Evolutionary conservation across 1,140 invertebrate species (phyloP).

Genomic region (Trachelipus rathkii): DNA sequence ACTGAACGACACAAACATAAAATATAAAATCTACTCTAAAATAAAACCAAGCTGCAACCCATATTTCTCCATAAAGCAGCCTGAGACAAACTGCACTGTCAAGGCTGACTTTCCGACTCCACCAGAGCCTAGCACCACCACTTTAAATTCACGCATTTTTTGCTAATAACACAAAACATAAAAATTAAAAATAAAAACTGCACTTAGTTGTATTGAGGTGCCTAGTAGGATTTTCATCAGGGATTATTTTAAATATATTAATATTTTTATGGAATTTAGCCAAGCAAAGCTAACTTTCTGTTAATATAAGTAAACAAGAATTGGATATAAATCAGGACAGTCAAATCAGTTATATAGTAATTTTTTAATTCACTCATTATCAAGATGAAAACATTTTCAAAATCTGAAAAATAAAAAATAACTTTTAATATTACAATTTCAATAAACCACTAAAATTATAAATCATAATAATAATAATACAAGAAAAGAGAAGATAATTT

Average conservation of each 20-base stretch:
- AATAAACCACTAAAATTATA: too few relatives aligned
- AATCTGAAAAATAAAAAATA: neutral
- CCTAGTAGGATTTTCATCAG: constrained; percentile 1
- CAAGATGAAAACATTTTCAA: neutral
- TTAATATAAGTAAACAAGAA: neutral
- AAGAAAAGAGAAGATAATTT: too few relatives aligned
- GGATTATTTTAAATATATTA: neutral
- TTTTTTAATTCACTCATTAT: neutral
- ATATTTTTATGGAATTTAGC: neutral
- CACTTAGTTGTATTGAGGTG: neutral
- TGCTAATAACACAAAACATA: neutral
- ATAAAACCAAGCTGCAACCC: too few relatives aligned
- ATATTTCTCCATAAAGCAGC: constrained; percentile 99
- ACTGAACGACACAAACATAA: constrained; percentile 97
- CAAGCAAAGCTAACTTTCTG: neutral
- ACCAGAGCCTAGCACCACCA: constrained; percentile 96
- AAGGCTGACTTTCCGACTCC: constrained; percentile 96
- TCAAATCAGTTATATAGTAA: too few relatives aligned
- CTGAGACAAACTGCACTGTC: constrained; percentile 97
- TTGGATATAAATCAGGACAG: too few relatives aligned
- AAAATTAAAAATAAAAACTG: constrained; percentile 6
- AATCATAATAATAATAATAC: too few relatives aligned
- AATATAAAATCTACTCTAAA: constrained; percentile 97
- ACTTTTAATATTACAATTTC: too few relatives aligned
- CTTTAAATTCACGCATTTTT: constrained; percentile 96